Evolutionary conservation across 2,888 invertebrate genomes (phyloP), one percentile per base, ranked within the genome.

Genomic region (Ochropleura plecta): DNA sequence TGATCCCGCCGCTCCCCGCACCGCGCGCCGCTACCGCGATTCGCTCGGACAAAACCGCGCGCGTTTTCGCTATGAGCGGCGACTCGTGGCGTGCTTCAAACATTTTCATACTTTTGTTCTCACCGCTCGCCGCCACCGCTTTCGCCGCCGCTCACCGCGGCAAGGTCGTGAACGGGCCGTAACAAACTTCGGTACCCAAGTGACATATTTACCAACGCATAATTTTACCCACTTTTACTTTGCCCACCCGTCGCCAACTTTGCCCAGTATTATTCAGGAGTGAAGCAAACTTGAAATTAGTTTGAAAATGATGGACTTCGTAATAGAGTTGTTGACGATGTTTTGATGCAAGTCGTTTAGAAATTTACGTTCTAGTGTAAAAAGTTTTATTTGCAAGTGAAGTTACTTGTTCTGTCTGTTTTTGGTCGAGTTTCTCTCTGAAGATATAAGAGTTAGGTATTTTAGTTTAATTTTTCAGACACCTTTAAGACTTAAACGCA

Each of bases 201-300:
- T 84, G 81, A 75, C 81, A 83, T 73, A 83, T 75, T 84, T 80
- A 72, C 78, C 62, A 51, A 73, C 67, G 62, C 44, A 70, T 83
- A 57, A 78, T 81, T 74, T 76, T 75, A 67, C 51, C 64, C 57
- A 59, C 46, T 74, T 78, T 66, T 63, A 60, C 79, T 64, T 66
- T 73, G 44, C 62, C 70, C 64, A 51, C 53, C 64, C 60, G 10
- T 40, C 74, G 67, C 48, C 62, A 73, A 73, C 64, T 79, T 81
- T 69, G 10, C 78, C 57, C 63, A 30, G 67, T 77, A 75, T 83
- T 78, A 83, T 80, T 80, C 83, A 83, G 67, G 73, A 82, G 76
- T 78, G 70, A 70, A 70, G 73, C 57, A 70, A 84, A 87, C 80
- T 87, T 87, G 72, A 79, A 83, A 87, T 87, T 83, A 87, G 85